These are phyloP conservation scores for Anseranas semipalmata DNA, from an alignment of 2,113 vertebrate species.

Conservation along the genomic window DNA sequence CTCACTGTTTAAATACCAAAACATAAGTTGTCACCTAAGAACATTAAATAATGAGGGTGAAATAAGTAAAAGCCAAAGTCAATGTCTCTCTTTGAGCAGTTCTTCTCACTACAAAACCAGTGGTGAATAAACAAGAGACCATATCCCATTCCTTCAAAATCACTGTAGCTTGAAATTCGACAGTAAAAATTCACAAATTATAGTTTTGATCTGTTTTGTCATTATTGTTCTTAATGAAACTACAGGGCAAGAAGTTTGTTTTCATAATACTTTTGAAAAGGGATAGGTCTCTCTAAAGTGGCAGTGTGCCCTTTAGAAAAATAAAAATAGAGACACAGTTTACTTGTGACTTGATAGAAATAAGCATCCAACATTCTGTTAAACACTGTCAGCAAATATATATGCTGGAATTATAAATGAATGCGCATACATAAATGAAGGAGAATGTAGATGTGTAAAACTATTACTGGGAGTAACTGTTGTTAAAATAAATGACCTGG, in stretches of 20 bases:
- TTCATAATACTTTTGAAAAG: slow-evolving; percentile 44
- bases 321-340: slow-evolving; percentile 73
- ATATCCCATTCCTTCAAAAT: slow-evolving; percentile 74
- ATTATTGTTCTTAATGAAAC: not conserved
- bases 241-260: slow-evolving; percentile 5
- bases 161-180: not conserved
- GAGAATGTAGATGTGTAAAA: not conserved
- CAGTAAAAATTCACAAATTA: not conserved
- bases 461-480: not conserved
- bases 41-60: slow-evolving; percentile 78
- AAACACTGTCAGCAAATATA: not conserved
- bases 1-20: slow-evolving; percentile 42
- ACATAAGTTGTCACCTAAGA: not conserved
- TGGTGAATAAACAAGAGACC: slow-evolving; percentile 67
- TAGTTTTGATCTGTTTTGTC: not conserved
- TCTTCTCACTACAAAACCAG: slow-evolving; percentile 35
- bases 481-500: not conserved
- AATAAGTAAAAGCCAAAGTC: slow-evolving; percentile 72
- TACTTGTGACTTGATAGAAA: slow-evolving; percentile 85
- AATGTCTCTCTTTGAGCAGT: slow-evolving; percentile 26
- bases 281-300: slow-evolving; percentile 79
- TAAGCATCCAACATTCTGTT: not conserved
- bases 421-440: not conserved
- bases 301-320: slow-evolving; percentile 73
- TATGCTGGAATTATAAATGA: not conserved